phyloP scores from a whole-genome alignment of 2,888 invertebrate genomes.

The Drosophila dives region DNA sequence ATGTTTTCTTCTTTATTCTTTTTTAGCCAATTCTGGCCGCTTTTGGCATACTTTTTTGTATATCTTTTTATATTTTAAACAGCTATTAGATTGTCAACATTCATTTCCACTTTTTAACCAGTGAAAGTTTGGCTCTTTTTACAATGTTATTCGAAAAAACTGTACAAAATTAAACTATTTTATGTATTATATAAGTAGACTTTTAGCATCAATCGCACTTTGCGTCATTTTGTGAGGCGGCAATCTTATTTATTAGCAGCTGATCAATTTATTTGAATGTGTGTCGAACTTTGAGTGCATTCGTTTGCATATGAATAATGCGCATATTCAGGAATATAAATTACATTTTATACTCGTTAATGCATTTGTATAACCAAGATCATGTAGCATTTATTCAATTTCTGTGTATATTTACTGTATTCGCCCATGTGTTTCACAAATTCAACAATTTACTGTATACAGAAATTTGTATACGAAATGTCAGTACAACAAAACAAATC shows the following conservation, averaged over 20 bases:
- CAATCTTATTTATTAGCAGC: background rate
- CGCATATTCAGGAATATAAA: constrained; percentile 8
- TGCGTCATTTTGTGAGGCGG: background rate
- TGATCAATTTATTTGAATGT: constrained; percentile 7
- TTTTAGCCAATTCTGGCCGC: background rate
- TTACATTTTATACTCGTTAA: constrained; percentile 3
- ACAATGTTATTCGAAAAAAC: background rate
- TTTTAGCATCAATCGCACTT: background rate
- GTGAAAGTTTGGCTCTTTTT: background rate
- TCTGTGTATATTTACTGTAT: constrained; percentile 34
- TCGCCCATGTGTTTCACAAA: constrained; percentile 41
- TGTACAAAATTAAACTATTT: background rate
- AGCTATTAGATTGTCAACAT: background rate
- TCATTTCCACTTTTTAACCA: background rate
- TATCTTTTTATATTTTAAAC: background rate
- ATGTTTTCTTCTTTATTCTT: background rate
- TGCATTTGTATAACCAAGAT: constrained; percentile 18
- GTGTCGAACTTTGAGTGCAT: constrained; percentile 8
- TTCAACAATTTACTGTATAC: constrained; percentile 51
- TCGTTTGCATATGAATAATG: background rate
- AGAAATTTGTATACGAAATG: constrained; percentile 71
- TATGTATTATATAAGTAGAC: background rate
- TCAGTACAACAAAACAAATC: constrained; percentile 60
- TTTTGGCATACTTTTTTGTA: background rate
- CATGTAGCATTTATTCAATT: constrained; percentile 29